A percentile compares a stretch with the other conserved stretches of the same genome.
Evolutionary conservation across 1,140 invertebrate species (phyloP).

Genomic region (Cyclina sinensis): DNA sequence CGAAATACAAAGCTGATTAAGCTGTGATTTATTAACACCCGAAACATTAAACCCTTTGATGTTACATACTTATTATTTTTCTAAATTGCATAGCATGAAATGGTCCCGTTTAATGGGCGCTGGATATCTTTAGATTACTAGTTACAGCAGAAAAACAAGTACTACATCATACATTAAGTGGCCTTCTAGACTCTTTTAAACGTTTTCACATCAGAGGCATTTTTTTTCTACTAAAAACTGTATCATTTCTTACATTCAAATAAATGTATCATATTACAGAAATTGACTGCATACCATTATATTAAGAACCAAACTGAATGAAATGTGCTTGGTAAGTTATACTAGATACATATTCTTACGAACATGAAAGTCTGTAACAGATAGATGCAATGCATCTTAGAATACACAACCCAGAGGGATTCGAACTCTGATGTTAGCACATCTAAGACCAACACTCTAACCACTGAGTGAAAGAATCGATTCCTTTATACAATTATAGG

Average conservation of each 20-base stretch:
- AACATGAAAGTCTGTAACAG: too few relatives aligned
- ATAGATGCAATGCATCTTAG: too few relatives aligned
- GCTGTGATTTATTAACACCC: constrained; percentile 35
- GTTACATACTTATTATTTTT: constrained; percentile 12
- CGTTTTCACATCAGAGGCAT: neutral
- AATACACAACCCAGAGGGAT: too few relatives aligned
- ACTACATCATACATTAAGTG: neutral
- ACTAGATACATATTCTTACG: too few relatives aligned
- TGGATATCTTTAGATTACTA: constrained; percentile 16
- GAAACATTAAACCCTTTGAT: constrained; percentile 31
- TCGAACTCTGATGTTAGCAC: too few relatives aligned
- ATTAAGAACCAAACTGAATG: neutral
- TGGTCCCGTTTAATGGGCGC: constrained; percentile 14
- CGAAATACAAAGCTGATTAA: constrained; percentile 14
- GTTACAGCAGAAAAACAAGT: constrained; percentile 7
- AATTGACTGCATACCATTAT: neutral
- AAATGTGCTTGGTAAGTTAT: too few relatives aligned
- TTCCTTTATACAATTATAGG: too few relatives aligned
- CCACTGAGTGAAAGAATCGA: too few relatives aligned
- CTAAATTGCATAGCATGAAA: constrained; percentile 34
- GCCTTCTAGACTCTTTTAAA: neutral
- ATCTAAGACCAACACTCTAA: too few relatives aligned
- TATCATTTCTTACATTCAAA: too few relatives aligned
- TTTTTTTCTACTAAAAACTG: neutral
- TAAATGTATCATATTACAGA: neutral